Evolutionary conservation across 2,113 vertebrate genomes (phyloP).

Genomic region (Lontra canadensis): DNA sequence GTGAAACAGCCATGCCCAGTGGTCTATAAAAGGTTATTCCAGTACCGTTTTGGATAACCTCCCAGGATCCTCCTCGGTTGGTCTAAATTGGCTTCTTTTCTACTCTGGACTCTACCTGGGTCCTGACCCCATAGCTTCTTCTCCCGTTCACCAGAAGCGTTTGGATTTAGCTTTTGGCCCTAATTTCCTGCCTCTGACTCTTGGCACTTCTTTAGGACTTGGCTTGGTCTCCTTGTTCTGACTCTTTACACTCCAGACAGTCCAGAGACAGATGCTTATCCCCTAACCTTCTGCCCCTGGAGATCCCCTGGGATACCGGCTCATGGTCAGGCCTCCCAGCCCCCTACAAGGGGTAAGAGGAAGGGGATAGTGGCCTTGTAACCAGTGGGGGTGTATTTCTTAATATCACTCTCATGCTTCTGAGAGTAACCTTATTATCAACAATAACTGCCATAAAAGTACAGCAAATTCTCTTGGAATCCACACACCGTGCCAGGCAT

Average conservation of each 20-base stretch:
- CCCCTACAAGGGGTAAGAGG: not conserved
- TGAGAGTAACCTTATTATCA: not conserved
- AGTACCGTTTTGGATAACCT: not conserved
- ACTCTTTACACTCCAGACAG: not conserved
- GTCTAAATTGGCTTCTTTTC: not conserved
- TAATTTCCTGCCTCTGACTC: not conserved
- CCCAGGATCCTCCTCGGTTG: not conserved
- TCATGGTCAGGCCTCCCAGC: not conserved
- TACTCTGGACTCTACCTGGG: not conserved
- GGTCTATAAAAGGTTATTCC: not conserved
- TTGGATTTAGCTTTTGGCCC: not conserved
- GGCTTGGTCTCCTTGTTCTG: not conserved
- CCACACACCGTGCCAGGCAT: not conserved
- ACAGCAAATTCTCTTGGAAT: not conserved
- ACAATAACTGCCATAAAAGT: not conserved
- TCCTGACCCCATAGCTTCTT: not conserved
- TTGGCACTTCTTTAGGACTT: not conserved
- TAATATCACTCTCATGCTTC: not conserved
- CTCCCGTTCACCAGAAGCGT: not conserved
- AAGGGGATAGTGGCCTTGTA: not conserved
- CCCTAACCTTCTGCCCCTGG: not conserved
- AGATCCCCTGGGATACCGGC: not conserved
- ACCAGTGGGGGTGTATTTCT: not conserved
- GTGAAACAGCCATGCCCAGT: not conserved
- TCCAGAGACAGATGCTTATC: too few relatives aligned